Conservation (phyloP, 2,113 vertebrate species). For the Austrofundulus limnaeus region DNA sequence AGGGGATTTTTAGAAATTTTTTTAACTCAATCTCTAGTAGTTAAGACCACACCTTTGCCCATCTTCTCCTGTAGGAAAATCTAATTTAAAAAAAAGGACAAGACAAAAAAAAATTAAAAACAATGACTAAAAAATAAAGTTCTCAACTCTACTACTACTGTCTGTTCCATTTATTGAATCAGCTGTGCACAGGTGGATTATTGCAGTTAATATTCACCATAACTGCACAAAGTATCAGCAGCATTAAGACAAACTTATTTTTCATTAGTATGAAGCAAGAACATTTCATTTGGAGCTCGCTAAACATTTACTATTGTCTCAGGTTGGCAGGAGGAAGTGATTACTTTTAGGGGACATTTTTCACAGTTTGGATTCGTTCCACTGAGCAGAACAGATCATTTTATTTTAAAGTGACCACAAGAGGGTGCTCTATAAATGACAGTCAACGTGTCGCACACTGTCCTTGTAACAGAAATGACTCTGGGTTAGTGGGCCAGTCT, state of each 20-base stretch:
- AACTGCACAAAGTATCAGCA: neutral
- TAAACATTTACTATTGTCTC: conserved; percentile 25
- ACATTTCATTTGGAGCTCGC: conserved; percentile 24
- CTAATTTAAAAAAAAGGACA: conserved; percentile 69
- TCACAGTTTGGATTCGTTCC: conserved; percentile 38
- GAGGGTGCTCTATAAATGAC: conserved; percentile 30
- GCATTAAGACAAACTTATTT: conserved; percentile 21
- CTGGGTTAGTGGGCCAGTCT: conserved; percentile 50
- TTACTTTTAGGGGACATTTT: conserved; percentile 22
- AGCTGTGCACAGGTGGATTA: neutral
- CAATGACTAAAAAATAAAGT: conserved; percentile 81
- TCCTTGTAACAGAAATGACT: conserved; percentile 20
- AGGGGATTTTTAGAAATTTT: conserved; percentile 65
- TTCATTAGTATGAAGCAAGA: conserved; percentile 26
- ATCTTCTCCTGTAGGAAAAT: conserved; percentile 69
- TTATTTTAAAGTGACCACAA: conserved; percentile 44
- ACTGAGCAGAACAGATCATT: conserved; percentile 4
- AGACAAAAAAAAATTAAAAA: conserved; percentile 73
- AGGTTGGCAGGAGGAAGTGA: conserved; percentile 40
- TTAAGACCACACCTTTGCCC: conserved; percentile 46
- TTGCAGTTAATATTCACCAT: neutral
- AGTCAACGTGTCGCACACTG: neutral
- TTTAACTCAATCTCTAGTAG: conserved; percentile 54
- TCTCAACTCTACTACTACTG: conserved; percentile 76
- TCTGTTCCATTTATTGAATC: conserved; percentile 37